Conservation (phyloP, 2,113 vertebrate genomes). For the Callipepla californica region DNA sequence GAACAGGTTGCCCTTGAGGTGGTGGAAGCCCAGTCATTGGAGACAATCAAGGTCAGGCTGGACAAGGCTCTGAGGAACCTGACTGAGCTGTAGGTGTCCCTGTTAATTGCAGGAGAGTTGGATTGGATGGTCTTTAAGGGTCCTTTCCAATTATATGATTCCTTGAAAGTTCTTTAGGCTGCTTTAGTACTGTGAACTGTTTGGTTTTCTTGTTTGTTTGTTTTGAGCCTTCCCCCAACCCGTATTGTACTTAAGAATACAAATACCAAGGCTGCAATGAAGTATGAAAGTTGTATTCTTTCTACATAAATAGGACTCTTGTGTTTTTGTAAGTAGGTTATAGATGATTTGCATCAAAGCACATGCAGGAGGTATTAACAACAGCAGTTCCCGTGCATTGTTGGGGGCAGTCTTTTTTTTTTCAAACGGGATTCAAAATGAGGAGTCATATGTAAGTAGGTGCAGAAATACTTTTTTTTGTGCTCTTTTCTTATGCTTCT, state of each 20-base stretch:
- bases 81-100: too few species aligned
- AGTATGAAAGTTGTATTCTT: background rate
- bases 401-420: background rate
- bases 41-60: too few species aligned
- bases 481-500: background rate
- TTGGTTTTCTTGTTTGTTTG: rapidly evolving
- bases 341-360: background rate
- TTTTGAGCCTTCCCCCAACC: background rate
- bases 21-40: too few species aligned
- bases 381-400: background rate
- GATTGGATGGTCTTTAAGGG: too few species aligned
- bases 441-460: background rate
- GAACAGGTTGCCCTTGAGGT: too few species aligned
- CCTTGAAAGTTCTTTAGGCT: background rate
- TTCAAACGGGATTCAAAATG: background rate
- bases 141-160: too few species aligned
- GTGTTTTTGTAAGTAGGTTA: background rate
- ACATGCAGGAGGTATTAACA: background rate
- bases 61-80: too few species aligned
- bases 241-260: background rate
- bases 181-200: background rate
- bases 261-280: background rate
- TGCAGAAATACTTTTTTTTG: background rate
- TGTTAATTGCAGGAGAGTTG: too few species aligned
- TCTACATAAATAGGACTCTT: background rate